Evolutionary conservation across 2,888 invertebrate genomes (phyloP), one percentile per base, ranked within the genome.

Genomic region (Caenorhabditis sulstoni): DNA sequence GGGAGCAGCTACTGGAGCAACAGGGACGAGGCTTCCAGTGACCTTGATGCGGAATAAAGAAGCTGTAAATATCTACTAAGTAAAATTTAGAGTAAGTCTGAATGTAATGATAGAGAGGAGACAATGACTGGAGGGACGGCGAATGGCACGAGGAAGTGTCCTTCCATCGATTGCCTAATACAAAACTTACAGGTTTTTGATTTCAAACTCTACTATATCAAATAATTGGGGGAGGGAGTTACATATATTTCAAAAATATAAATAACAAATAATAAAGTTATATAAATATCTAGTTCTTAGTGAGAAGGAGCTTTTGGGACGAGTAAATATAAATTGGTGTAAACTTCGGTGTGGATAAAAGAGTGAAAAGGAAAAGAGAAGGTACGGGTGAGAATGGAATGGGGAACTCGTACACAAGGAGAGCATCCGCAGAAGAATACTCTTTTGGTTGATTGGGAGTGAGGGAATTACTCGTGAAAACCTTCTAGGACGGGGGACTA

Each of bases 161-260:
- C 53, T 2, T 29, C 53, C 35, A 53, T 37, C 20, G 41, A 12
- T 35, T 20, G 66, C 9, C 37, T 67, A 67, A 67, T 57, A 67
- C 37, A 49, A 55, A 55, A 67, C 41, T 67, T 67, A 68, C 68
- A 68, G 35, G 16, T 50, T 1, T 44, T n/a, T n/a, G n/a, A n/a
- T 44, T 44, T 22, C 39, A 41, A 45, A 52, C 29, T 55, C 55
- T 67, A 58, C 58, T 58, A 41, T 68, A 68, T 49, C 44, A 67
- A 67, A 66, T 57, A 57, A 14, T 7, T 9, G 45, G 53, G 20
- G 20, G 12, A n/a, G 23, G 12, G 20, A 45, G 66, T 67, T 57
- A 67, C 66, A 67, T 70, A 71, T 71, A 71, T 71, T 71, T 71
- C 64, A 64, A 73, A 73, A 64, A 73, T 73, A 73, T 73, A 39